Base-by-base conservation (phyloP, 2,888 invertebrate genomes). In the Aphodius granarius region DNA sequence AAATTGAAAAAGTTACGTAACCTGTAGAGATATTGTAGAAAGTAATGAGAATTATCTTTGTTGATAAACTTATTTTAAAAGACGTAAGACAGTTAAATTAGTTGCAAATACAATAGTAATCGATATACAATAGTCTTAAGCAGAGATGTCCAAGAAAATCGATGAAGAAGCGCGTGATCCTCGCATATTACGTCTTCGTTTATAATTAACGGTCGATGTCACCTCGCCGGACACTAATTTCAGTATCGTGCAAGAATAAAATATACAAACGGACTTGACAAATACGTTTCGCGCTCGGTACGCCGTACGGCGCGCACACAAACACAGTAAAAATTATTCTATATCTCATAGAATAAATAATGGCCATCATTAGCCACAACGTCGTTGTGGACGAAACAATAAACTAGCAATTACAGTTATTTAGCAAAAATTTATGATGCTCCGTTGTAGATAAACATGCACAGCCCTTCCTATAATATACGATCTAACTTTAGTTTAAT, bases 361-460 rank as follows among this genome's bases (percentile, higher is more conserved):
- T 73, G 73, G 73, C n/a, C 43, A 71, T 77, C 72, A 78, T 76
- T 76, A 73, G 68, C 16, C 21, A 6, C n/a, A n/a, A n/a, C 13
- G 68, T n/a, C 68, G 68, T n/a, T 68, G 68, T 6, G 68, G 78
- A 79, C 76, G 77, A 80, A 75, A 78, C 78, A 78, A 78, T 75
- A 79, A 77, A 78, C 78, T 79, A 79, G 79, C 79, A 80, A 80
- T 80, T 80, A 80, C 79, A 71, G 78, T 76, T 79, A 79, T 80
- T 81, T 81, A 81, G 79, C 79, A 80, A 80, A 80, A 80, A 80
- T 78, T 80, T 78, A 79, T 77, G 79, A 80, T 79, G 78, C 77
- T 75, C 78, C 76, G 77, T 78, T 74, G 77, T 80, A 79, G 79
- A 79, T 79, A 80, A 80, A 80, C 80, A 80, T 79, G 79, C 78